Base-by-base conservation (phyloP, 2,113 vertebrate species). In the Scopus umbretta region DNA sequence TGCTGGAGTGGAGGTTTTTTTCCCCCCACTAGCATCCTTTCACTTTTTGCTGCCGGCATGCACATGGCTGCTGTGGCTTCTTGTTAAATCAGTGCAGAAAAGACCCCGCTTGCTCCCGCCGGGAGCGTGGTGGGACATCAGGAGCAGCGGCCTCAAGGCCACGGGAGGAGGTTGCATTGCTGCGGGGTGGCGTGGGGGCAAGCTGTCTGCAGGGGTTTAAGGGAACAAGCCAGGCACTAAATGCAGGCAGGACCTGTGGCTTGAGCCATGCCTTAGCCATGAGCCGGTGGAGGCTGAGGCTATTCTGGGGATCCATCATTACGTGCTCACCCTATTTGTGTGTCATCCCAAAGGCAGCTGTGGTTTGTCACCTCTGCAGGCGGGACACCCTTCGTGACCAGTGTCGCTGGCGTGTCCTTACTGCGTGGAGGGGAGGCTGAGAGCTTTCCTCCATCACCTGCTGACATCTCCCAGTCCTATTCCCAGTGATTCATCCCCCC, bases 331-430 rank as follows among this genome's bases (percentile, higher is more conserved):
- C 52, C 63, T 80, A 53, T 50, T 16, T 49, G 58, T 36, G 82
- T 92, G 61, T 86, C 83, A 80, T 55, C 78, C 91, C 88, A 30
- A 38, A 86, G 62, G 58, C 11, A 1, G 38, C 88, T 80, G 93
- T 90, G 91, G 92, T 94, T 95, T 97, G 91, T 94, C 94, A 89
- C 91, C 82, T 94, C 91, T 76, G 88, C 85, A 94, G 79, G 71
- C 25, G 0, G 61, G 86, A 78, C 80, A 43, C 68, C 7, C 15
- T 32, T 4, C 15, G 55, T 3, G 16, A 61, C 75, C 59, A 45
- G 53, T 34, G 62, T 56, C 6, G 0, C 74, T 84, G 74, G 30
- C 4, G 1, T 53, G 73, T 71, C 84, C 80, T 42, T 52, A 53
- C 32, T 36, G 72, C 1, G 6, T 36, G 73, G 32, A 56, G 55